Conservation (phyloP, 1,140 invertebrate species). For the Euwallacea fornicatus region DNA sequence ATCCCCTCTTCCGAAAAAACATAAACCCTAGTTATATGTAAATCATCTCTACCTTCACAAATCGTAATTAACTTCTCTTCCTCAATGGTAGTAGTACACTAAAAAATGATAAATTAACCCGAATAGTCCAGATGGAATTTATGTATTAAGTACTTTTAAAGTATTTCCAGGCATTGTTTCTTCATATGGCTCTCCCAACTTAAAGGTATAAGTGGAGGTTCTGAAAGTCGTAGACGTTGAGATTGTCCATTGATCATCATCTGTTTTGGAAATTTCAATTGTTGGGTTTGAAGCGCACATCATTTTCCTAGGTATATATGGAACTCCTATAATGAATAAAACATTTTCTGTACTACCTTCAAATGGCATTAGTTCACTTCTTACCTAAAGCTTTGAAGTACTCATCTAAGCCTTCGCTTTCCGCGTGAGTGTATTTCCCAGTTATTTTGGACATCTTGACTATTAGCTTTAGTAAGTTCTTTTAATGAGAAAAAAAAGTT, state of each 20-base stretch:
- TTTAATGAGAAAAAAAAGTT: no score
- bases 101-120: not conserved
- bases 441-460: conserved; percentile 45
- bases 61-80: conserved; percentile 59
- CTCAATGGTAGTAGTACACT: conserved; percentile 59
- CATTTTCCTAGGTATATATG: conserved; percentile 64
- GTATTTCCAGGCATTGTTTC: conserved; percentile 56
- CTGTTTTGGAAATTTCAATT: conserved; percentile 60
- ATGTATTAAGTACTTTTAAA: conserved; percentile 38
- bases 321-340: conserved; percentile 46
- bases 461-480: no score
- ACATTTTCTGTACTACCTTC: conserved; percentile 11
- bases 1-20: conserved; percentile 60
- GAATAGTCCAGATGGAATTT: no score
- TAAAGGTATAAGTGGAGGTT: conserved; percentile 55
- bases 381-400: conserved; percentile 58
- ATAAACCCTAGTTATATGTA: conserved; percentile 59
- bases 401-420: conserved; percentile 63
- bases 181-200: conserved; percentile 58
- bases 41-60: conserved; percentile 57
- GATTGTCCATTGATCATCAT: conserved; percentile 59
- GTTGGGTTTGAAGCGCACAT: conserved; percentile 61
- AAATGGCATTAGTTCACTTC: not conserved
- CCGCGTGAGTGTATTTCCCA: conserved; percentile 64
- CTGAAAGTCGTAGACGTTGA: conserved; percentile 59